phyloP scores from a whole-genome alignment of 2,888 invertebrate species.

The Drosophila recens region DNA sequence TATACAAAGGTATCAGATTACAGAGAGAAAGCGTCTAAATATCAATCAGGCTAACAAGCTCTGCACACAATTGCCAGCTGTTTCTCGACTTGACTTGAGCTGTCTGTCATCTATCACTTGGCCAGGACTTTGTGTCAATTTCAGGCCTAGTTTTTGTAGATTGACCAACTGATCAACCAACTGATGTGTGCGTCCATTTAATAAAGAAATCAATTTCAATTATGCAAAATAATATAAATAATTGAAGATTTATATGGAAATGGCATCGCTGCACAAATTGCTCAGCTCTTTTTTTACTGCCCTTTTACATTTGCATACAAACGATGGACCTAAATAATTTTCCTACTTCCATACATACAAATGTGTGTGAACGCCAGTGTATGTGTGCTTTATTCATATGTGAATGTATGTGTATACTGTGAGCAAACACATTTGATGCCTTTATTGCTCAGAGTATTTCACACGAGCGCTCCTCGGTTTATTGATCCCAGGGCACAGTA shows the following conservation, averaged over 20 bases:
- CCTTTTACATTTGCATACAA: slow-evolving; percentile 52
- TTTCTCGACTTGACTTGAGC: slow-evolving; percentile 34
- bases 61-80: slow-evolving; percentile 70
- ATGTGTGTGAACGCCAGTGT: background rate
- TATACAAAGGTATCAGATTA: slow-evolving; percentile 10
- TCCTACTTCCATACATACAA: slow-evolving; percentile 6
- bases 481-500: slow-evolving; percentile 64
- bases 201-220: slow-evolving; percentile 56
- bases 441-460: slow-evolving; percentile 58
- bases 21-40: slow-evolving; percentile 39
- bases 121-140: background rate
- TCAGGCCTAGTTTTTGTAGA: slow-evolving; percentile 14
- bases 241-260: slow-evolving; percentile 54
- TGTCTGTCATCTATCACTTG: slow-evolving; percentile 72
- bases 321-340: slow-evolving; percentile 53
- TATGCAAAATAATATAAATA: slow-evolving; percentile 43
- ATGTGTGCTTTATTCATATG: background rate
- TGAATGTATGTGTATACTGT: background rate
- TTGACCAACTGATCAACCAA: slow-evolving; percentile 8
- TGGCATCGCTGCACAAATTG: slow-evolving; percentile 55
- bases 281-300: slow-evolving; percentile 16
- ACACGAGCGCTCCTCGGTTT: slow-evolving; percentile 52
- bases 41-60: slow-evolving; percentile 71
- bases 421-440: slow-evolving; percentile 58
- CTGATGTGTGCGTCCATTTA: slow-evolving; percentile 8